These are phyloP conservation scores for Aleadryas rufinucha DNA, from an alignment of 2,113 vertebrate genomes.

Conservation along the genomic window DNA sequence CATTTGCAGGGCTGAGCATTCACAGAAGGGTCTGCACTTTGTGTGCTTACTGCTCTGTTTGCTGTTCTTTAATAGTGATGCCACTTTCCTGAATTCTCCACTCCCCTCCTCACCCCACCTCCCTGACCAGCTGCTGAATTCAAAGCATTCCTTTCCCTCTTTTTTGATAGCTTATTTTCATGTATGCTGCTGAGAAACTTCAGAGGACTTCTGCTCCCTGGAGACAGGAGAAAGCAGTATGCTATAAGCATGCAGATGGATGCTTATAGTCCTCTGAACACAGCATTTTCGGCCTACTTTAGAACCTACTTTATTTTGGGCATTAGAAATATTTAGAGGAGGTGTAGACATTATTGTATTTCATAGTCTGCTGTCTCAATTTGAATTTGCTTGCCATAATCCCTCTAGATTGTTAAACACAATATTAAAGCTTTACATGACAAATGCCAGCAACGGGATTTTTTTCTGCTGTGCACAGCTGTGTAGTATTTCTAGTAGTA, in stretches of 20 bases:
- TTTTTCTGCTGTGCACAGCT: neutral
- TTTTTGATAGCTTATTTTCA: neutral
- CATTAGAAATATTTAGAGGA: neutral
- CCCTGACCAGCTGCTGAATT: neutral
- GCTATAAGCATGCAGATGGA: rapidly evolving
- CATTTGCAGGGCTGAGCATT: neutral
- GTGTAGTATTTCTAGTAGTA: neutral
- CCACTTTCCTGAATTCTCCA: neutral
- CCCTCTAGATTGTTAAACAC: neutral
- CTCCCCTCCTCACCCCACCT: neutral
- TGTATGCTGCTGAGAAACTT: neutral
- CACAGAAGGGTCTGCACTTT: neutral
- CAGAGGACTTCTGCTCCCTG: neutral
- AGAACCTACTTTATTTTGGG: neutral
- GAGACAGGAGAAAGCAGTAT: neutral
- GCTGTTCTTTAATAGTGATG: neutral
- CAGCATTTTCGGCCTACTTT: neutral
- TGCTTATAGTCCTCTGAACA: neutral
- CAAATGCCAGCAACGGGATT: neutral
- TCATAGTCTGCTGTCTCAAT: neutral
- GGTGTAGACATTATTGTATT: neutral
- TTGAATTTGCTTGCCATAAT: neutral
- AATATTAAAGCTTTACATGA: neutral
- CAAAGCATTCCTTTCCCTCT: neutral
- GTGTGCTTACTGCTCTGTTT: neutral